A percentile compares a stretch with the other conserved stretches of the same genome.
These are phyloP conservation scores for Noctuana brunneofusca DNA, from an alignment of 2,888 invertebrate genomes.

Conservation along the genomic window DNA sequence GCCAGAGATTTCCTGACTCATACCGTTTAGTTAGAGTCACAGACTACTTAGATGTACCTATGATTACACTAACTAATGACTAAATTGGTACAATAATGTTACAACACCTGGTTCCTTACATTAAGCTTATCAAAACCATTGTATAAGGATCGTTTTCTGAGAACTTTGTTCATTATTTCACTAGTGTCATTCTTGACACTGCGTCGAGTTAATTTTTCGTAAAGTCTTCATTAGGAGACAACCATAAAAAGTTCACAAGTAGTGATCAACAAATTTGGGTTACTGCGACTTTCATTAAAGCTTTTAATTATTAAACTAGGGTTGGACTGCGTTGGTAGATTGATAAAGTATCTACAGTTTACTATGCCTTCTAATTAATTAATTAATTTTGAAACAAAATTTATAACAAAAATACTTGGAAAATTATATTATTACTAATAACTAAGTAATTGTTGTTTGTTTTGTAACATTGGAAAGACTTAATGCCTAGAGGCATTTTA, in stretches of 20 bases:
- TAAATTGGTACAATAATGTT: background rate
- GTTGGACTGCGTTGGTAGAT: conserved; percentile 17
- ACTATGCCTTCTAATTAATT: too few relatives aligned
- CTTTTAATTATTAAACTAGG: conserved; percentile 40
- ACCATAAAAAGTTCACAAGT: conserved; percentile 60
- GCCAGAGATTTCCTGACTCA: too few relatives aligned
- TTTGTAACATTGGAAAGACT: too few relatives aligned
- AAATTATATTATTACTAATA: too few relatives aligned
- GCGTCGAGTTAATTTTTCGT: conserved; percentile 69
- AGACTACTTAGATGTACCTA: too few relatives aligned
- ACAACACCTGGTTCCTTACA: background rate
- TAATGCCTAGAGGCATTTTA: too few relatives aligned
- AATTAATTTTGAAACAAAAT: too few relatives aligned
- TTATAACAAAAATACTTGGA: background rate
- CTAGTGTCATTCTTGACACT: conserved; percentile 46
- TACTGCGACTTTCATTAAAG: conserved; percentile 62
- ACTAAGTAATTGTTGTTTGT: too few relatives aligned
- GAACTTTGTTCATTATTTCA: background rate
- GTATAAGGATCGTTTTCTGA: background rate
- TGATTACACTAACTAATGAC: too few relatives aligned
- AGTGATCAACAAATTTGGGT: conserved; percentile 68
- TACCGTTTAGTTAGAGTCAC: too few relatives aligned
- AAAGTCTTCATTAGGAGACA: conserved; percentile 67
- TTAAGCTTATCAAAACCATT: background rate
- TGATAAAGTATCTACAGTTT: too few relatives aligned